Percentiles rank a stretch among this genome's conserved stretches.
These are phyloP conservation scores for Coregonus ussuriensis DNA, from an alignment of 2,797 vertebrate genomes.

Conservation along the genomic window DNA sequence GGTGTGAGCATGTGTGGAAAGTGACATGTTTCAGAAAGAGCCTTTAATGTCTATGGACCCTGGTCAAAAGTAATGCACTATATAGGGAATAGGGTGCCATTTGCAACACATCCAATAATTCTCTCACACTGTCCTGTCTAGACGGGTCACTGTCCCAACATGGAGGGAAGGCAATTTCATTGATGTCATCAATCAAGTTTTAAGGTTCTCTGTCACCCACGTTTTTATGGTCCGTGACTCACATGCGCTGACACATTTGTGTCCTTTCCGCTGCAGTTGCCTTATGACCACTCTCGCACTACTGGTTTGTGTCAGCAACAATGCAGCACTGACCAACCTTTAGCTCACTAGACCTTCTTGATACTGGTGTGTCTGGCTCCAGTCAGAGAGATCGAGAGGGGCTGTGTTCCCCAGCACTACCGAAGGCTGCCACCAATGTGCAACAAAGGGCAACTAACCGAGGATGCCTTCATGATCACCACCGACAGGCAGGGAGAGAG, in stretches of 20 bases:
- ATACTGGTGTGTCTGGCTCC: background rate
- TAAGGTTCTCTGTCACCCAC: constrained; percentile 38
- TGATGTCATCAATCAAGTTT: constrained; percentile 41
- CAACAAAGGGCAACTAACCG: constrained; percentile 33
- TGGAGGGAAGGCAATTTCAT: constrained; percentile 16
- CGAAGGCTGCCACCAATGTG: constrained; percentile 13
- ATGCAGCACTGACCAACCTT: too few species aligned
- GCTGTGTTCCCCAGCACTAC: background rate
- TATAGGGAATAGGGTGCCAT: background rate
- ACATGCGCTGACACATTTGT: constrained; percentile 46
- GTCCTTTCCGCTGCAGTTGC: too few species aligned
- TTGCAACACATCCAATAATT: background rate
- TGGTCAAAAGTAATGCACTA: background rate
- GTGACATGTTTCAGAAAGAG: constrained; percentile 46
- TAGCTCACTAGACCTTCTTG: background rate
- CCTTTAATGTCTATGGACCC: constrained; percentile 27
- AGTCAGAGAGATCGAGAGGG: background rate
- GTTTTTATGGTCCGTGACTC: constrained; percentile 41
- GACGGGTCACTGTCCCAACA: constrained; percentile 24
- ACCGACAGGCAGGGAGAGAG: background rate
- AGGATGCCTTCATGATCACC: constrained; percentile 6
- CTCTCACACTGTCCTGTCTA: constrained; percentile 21
- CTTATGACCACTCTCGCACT: too few species aligned
- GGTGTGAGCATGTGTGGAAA: constrained; percentile 50
- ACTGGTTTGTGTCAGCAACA: too few species aligned